These are phyloP conservation scores for Mormyrus hasselquistii DNA, from an alignment of 2,797 vertebrate genomes.

Conservation along the genomic window DNA sequence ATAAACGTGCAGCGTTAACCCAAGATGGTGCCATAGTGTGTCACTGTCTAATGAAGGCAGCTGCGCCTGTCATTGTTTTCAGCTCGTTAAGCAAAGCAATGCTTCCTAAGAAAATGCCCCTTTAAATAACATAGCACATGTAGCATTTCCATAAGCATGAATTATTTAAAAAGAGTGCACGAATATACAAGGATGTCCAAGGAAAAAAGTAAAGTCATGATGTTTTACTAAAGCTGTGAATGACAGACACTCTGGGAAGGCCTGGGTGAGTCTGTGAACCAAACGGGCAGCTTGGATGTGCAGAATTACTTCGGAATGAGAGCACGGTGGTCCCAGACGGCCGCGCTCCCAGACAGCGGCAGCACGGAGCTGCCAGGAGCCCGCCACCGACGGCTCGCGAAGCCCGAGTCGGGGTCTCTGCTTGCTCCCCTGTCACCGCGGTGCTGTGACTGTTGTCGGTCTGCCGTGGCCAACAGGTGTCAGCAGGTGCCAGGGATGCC, in stretches of 20 bases:
- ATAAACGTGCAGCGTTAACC: not conserved
- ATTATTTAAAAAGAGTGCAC: not conserved
- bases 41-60: not conserved
- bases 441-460: not conserved
- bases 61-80: not conserved
- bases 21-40: not conserved
- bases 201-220: not conserved
- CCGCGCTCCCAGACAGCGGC: too few species aligned
- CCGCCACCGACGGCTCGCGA: not conserved
- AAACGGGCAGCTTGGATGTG: not conserved
- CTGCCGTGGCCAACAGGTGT: not conserved
- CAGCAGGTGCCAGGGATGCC: not conserved
- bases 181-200: not conserved
- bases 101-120: not conserved
- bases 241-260: not conserved
- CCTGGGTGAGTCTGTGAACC: not conserved
- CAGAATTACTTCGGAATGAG: not conserved
- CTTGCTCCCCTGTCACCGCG: not conserved
- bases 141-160: conserved; percentile 2
- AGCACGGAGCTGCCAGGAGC: not conserved
- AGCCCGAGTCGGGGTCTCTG: not conserved
- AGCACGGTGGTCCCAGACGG: not conserved
- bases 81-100: not conserved
- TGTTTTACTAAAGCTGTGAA: not conserved
- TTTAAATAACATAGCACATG: not conserved